Conservation (phyloP, 2,888 invertebrate species). For the Catocala nupta region DNA sequence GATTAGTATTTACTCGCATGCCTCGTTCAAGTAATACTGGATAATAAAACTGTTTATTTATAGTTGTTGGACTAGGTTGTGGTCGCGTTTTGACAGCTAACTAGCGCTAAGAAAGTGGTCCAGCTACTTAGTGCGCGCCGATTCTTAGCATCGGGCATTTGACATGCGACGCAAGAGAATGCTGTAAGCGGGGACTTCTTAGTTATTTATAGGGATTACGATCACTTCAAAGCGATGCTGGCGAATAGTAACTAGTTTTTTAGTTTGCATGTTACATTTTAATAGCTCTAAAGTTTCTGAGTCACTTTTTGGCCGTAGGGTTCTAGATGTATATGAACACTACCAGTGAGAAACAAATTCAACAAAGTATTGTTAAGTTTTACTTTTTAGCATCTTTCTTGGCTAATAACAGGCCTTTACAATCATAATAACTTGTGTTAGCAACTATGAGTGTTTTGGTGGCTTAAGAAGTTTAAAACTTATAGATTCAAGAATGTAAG, state of each 20-base stretch:
- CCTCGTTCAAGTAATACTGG: conserved; percentile 63
- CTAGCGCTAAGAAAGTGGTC: conserved; percentile 58
- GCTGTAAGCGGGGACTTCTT: conserved; percentile 1
- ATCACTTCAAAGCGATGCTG: background rate
- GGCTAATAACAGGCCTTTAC: no score
- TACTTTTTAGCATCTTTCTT: no score
- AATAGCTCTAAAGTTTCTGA: no score
- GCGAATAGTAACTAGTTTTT: background rate
- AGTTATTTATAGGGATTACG: conserved; percentile 15
- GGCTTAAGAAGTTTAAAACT: no score
- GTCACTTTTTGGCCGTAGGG: no score
- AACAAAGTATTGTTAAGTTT: no score
- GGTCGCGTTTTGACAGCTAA: conserved; percentile 50
- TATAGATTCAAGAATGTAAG: no score
- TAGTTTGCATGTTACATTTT: no score
- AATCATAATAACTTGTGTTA: no score
- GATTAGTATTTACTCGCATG: conserved; percentile 67
- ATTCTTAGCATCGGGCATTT: conserved; percentile 32
- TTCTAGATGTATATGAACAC: no score
- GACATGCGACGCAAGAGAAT: conserved; percentile 15
- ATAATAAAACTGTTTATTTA: conserved; percentile 63
- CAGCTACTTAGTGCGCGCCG: conserved; percentile 21
- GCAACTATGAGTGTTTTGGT: no score
- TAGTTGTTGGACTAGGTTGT: conserved; percentile 54
- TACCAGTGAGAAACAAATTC: no score